Evolutionary conservation across 2,113 vertebrate species (phyloP), one percentile per base, ranked within the genome.

Genomic region (Indicator maculatus): DNA sequence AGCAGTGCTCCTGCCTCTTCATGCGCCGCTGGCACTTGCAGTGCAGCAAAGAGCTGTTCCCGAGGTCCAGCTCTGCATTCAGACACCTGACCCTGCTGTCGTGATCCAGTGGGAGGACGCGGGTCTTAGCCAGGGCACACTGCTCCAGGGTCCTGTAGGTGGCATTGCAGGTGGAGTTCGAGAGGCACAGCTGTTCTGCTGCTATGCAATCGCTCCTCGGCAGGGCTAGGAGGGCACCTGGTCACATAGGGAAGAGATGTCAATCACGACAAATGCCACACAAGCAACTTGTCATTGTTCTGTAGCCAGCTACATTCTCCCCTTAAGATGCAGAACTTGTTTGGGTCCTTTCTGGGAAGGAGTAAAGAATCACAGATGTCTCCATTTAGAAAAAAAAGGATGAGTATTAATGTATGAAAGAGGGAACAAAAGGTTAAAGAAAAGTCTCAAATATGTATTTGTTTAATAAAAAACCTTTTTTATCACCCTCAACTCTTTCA

Each of bases 1-100:
- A 97, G 96, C 99, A 99, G 86, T 97, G 97, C 63, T 98, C 98
- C 95, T 99, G 98, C 53, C 97, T 98, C 76, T 97, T 98, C 97
- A 98, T 98, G 90, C 98, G 98, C 31, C 98, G 98, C 79, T 98
- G 98, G 80, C 99, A 99, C 63, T 97, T 98, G 95, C 99, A 99
- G 33, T 97, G 97, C 90, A 98, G 97, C 91, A 99, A 97, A 83
- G 98, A 98, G 79, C 97, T 98, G 66, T 97, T 97, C 91, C 97
- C 97, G 8, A 99, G 96, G 16, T 97, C 95, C 26, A 96, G 96
- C 84, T 98, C 98, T 76, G 98, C 98, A 53, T 98, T 97, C 74
- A 98, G 94, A 95, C 99, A 99, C 87, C 98, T 97, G 12, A 95
- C 66, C 12, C 97, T 97, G 73, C 97, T 96, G 1, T 98, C 84